Conservation (phyloP, 2,113 vertebrate genomes). For the Ifrita kowaldi region DNA sequence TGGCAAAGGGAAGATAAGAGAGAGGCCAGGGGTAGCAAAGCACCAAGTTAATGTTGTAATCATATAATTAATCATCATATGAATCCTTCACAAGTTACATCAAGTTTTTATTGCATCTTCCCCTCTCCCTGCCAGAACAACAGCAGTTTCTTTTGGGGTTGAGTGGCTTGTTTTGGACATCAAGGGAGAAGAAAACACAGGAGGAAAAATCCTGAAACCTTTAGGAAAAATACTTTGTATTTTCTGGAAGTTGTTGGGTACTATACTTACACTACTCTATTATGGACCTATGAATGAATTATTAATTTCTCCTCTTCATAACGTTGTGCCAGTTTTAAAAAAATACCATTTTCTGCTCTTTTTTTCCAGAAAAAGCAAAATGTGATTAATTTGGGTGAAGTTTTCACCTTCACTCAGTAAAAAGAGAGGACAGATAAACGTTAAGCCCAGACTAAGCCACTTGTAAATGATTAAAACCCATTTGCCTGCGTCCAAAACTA, state of each 20-base stretch:
- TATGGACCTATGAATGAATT: neutral
- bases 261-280: neutral
- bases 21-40: neutral
- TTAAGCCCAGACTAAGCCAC: neutral
- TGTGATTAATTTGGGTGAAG: neutral
- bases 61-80: rapidly evolving
- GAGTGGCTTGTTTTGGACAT: neutral
- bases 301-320: neutral
- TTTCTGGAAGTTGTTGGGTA: neutral
- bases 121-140: neutral
- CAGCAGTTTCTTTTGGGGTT: rapidly evolving
- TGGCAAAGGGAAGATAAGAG: neutral
- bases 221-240: rapidly evolving
- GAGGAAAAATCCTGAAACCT: neutral
- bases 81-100: neutral
- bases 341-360: neutral
- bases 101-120: neutral
- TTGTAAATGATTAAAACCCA: neutral
- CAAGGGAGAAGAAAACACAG: neutral
- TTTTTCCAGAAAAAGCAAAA: neutral
- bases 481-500: neutral
- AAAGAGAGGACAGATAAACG: rapidly evolving
- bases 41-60: neutral
- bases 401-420: neutral
- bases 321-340: neutral